Evolutionary conservation across 2,797 vertebrate genomes (phyloP), one percentile per base, ranked within the genome.

Genomic region (Gephyroberyx darwinii): DNA sequence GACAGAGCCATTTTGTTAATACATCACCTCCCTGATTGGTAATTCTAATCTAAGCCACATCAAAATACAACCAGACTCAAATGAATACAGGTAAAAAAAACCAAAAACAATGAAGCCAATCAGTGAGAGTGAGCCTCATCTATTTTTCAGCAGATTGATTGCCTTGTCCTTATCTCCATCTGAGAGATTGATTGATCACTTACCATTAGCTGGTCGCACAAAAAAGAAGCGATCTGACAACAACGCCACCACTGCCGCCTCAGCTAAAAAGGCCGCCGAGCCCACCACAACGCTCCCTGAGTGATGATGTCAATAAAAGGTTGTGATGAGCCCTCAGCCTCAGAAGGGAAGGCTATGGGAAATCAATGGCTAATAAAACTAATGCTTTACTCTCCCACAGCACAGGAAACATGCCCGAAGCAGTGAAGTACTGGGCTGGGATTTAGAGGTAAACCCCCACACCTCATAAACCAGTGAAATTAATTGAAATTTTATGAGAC

Each of bases 361-460:
- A 90, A 93, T 93, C 90, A 80, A 92, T 91, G 83, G 60, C 78
- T 82, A 90, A 89, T 92, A 91, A 91, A 89, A 87, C 71, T 77
- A 85, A 85, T 77, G 83, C 81, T 65, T 45, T 64, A 35, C 61
- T 70, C 62, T 72, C 54, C 73, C 67, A 5, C 14, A 4, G 1
- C 68, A 85, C n/a, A 30, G 20, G 57, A 65, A 82, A 65, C 54
- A 64, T 2, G 47, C 72, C 30, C 31, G 57, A 69, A 0, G 31
- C 39, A 57, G 55, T 48, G 43, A 76, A 74, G 63, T 52, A 68
- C 22, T 19, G 20, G 19, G 65, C 13, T 53, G 62, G 61, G n/a
- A 69, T 70, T 77, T 74, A 10, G 61, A 43, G 48, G 55, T 51
- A 19, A 68, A 76, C 73, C 14, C 16, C 67, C 14, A 22, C 0